phyloP scores from a whole-genome alignment of 2,113 vertebrate species.

The Tretioscincus oriximinensis region DNA sequence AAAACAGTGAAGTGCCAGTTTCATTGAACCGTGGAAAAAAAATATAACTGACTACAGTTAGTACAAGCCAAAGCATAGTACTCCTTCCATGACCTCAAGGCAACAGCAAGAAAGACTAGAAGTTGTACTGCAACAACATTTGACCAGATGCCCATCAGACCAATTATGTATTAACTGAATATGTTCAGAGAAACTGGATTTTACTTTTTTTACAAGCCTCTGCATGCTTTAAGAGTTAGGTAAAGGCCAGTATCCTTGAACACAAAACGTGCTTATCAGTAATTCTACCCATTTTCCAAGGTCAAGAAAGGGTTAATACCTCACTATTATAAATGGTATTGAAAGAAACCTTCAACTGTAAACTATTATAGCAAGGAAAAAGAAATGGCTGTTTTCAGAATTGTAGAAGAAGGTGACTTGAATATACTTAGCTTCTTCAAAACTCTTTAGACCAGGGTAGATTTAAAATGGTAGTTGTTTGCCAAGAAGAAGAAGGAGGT shows the following conservation, averaged over 20 bases:
- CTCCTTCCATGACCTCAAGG: too few species aligned
- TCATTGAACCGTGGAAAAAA: background rate
- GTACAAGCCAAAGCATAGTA: too few species aligned
- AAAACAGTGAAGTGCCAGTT: background rate
- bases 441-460: background rate
- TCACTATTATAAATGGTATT: background rate
- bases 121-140: too few species aligned
- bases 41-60: background rate
- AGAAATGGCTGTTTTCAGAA: background rate
- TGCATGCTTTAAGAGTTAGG: too few species aligned
- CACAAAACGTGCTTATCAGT: background rate
- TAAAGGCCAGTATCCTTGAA: too few species aligned
- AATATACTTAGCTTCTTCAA: background rate
- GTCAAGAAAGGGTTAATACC: background rate
- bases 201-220: too few species aligned
- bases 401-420: background rate
- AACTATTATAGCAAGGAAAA: background rate
- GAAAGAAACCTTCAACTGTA: background rate
- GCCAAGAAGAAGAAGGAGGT: background rate
- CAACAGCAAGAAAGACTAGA: too few species aligned
- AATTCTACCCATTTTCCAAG: background rate
- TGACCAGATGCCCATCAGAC: too few species aligned
- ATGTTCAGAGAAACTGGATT: too few species aligned
- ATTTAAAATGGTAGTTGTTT: background rate
- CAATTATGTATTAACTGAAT: too few species aligned